phyloP scores from a whole-genome alignment of 2,888 invertebrate species.

The Diaperis boleti region DNA sequence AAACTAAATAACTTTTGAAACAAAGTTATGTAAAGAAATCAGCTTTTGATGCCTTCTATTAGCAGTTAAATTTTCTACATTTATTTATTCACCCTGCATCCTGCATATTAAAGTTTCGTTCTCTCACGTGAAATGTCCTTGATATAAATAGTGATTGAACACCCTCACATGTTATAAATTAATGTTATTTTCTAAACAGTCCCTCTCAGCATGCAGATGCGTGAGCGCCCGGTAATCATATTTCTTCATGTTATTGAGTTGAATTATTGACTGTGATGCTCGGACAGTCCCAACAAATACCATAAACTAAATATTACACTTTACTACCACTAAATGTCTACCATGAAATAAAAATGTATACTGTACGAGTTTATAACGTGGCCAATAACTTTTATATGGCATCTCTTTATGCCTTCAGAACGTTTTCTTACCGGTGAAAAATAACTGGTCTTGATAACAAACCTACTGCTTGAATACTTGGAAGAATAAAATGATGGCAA shows the following conservation, averaged over 20 bases:
- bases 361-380: conserved; percentile 54
- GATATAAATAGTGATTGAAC: neutral
- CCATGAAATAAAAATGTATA: conserved; percentile 54
- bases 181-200: conserved; percentile 14
- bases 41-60: too few species aligned
- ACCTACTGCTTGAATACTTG: conserved; percentile 35
- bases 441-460: conserved; percentile 33
- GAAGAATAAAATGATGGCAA: conserved; percentile 39
- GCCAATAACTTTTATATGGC: conserved; percentile 54
- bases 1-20: too few species aligned
- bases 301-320: conserved; percentile 59
- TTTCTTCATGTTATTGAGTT: conserved; percentile 38
- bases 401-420: conserved; percentile 44
- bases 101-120: too few species aligned
- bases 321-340: conserved; percentile 58
- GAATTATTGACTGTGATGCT: conserved; percentile 49
- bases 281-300: conserved; percentile 51
- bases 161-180: neutral
- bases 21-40: too few species aligned
- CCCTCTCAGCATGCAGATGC: conserved; percentile 41
- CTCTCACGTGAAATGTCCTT: too few species aligned
- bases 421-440: conserved; percentile 45
- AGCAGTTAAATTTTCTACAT: too few species aligned
- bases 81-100: too few species aligned
- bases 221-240: conserved; percentile 43